Conservation (phyloP, 2,797 vertebrate species). For the Centroberyx gerrardi region DNA sequence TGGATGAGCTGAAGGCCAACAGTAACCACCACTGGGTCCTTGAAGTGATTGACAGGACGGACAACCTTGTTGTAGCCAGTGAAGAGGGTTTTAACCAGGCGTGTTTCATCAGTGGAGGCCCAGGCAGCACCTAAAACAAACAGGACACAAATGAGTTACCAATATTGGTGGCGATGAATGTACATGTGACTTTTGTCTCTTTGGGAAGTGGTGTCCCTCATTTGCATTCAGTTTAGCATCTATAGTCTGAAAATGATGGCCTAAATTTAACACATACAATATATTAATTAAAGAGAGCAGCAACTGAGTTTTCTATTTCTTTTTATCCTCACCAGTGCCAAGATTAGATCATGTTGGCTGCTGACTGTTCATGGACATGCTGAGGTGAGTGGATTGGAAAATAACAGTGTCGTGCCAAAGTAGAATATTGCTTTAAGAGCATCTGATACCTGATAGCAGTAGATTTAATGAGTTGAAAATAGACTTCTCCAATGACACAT, state of each 20-base stretch:
- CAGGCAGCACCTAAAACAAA: conserved; percentile 69
- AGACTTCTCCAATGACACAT: conserved; percentile 26
- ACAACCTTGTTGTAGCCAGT: conserved; percentile 91
- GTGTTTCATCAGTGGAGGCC: conserved; percentile 90
- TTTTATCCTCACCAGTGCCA: too few species aligned
- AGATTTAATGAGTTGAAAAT: conserved; percentile 55
- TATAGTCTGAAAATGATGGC: too few species aligned
- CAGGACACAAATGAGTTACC: background rate
- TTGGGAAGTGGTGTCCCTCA: too few species aligned
- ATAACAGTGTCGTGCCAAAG: background rate
- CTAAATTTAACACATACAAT: too few species aligned
- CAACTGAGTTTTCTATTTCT: too few species aligned
- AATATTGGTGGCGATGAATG: conserved; percentile 3
- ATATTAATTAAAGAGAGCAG: too few species aligned
- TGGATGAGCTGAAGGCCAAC: conserved; percentile 97
- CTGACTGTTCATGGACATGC: too few species aligned
- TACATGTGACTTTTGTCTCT: background rate
- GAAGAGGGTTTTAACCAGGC: conserved; percentile 89
- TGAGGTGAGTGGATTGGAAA: conserved; percentile 18
- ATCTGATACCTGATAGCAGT: conserved; percentile 40
- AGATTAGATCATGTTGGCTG: too few species aligned
- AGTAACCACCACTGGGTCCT: conserved; percentile 87
- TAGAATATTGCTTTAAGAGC: conserved; percentile 47
- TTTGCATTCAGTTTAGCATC: too few species aligned
- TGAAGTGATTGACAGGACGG: conserved; percentile 92